Percentiles rank a stretch among this genome's conserved stretches.
Evolutionary conservation across 2,113 vertebrate species (phyloP).

Genomic region (Pseudopodoces humilis): DNA sequence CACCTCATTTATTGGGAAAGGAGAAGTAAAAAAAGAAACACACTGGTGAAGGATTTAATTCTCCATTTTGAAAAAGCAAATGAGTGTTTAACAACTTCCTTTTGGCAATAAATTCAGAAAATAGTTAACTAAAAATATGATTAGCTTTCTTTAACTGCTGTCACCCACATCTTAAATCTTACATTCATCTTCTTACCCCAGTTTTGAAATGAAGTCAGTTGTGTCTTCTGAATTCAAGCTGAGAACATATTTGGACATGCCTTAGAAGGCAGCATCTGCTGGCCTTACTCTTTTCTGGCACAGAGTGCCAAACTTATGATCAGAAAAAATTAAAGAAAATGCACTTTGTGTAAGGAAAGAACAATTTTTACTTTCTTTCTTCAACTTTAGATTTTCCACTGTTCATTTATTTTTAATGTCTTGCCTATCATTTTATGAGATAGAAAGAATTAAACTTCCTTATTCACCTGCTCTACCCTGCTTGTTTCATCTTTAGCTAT

Average conservation of each 20-base stretch:
- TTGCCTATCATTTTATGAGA: neutral
- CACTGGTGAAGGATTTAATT: neutral
- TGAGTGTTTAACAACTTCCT: neutral
- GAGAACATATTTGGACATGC: neutral
- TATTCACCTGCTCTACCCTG: neutral
- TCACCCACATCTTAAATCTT: neutral
- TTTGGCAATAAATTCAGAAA: neutral
- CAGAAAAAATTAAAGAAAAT: neutral
- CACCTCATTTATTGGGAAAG: neutral
- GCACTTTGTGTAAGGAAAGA: neutral
- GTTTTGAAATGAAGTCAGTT: slow-evolving; percentile 6
- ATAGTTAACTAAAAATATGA: neutral
- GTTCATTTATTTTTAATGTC: neutral
- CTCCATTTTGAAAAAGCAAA: neutral
- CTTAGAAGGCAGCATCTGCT: slow-evolving; percentile 28
- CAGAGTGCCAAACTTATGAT: neutral
- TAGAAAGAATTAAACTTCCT: neutral
- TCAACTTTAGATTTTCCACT: neutral
- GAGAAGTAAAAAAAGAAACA: neutral
- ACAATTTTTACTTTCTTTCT: neutral
- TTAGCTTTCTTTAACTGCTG: neutral
- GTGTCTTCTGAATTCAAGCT: neutral
- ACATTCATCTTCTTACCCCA: neutral
- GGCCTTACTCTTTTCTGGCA: neutral
- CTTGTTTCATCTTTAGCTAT: neutral